Evolutionary conservation across 2,113 vertebrate genomes (phyloP).

Genomic region (Candoia aspera): DNA sequence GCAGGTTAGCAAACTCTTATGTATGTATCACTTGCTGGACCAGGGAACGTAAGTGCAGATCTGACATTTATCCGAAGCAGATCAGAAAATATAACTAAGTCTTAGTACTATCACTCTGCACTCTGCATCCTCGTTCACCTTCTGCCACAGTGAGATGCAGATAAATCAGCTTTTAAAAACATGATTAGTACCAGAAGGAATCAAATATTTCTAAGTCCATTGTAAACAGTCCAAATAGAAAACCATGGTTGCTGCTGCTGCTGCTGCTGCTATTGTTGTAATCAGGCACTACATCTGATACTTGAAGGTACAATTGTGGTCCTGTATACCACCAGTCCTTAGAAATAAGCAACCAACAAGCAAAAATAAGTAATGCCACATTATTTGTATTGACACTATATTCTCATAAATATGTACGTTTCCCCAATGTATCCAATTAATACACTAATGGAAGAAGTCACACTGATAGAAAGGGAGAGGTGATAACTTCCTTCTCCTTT

Average conservation of each 20-base stretch:
- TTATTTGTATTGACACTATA: background rate
- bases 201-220: background rate
- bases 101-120: background rate
- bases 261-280: background rate
- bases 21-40: background rate
- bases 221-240: background rate
- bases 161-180: background rate
- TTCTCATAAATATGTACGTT: background rate
- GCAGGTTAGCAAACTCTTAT: background rate
- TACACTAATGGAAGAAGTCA: background rate
- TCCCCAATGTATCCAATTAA: background rate
- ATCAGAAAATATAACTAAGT: background rate
- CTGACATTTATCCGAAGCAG: background rate
- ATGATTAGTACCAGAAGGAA: background rate
- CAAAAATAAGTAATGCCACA: background rate
- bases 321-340: background rate
- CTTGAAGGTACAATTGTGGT: background rate
- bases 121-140: background rate
- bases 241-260: background rate
- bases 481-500: background rate
- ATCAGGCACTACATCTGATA: background rate
- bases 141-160: background rate
- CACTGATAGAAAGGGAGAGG: background rate
- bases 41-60: background rate
- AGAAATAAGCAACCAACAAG: rapidly evolving